Percentiles rank a stretch among this genome's conserved stretches.
Evolutionary conservation across 2,113 vertebrate genomes (phyloP).

Genomic region (Vanacampus margaritifer): DNA sequence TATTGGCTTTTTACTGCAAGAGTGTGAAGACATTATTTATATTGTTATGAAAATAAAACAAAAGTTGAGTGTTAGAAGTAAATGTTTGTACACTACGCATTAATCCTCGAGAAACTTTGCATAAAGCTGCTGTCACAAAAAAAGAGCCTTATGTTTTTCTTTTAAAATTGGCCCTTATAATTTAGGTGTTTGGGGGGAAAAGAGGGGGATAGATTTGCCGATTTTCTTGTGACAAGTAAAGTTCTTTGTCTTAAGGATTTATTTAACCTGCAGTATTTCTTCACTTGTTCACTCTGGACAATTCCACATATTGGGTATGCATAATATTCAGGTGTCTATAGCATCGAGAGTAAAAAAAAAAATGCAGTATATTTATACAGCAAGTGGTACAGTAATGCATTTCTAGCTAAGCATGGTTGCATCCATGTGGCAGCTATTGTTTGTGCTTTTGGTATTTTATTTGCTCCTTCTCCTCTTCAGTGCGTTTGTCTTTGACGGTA

Average conservation of each 20-base stretch:
- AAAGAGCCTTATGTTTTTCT: constrained; percentile 25
- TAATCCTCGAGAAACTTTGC: constrained; percentile 51
- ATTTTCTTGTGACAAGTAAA: constrained; percentile 42
- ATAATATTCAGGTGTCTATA: constrained; percentile 70
- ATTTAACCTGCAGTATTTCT: constrained; percentile 70
- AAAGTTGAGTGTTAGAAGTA: constrained; percentile 59
- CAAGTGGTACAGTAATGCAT: constrained; percentile 71
- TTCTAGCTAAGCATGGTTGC: constrained; percentile 75
- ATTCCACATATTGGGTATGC: constrained; percentile 60
- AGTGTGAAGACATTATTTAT: constrained; percentile 49
- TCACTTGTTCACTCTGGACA: constrained; percentile 49
- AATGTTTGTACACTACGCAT: constrained; percentile 58
- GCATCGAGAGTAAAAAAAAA: constrained; percentile 59
- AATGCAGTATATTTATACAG: constrained; percentile 74
- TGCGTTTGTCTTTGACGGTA: constrained; percentile 34
- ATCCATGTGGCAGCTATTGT: constrained; percentile 71
- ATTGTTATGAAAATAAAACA: constrained; percentile 54
- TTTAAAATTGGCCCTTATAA: constrained; percentile 5
- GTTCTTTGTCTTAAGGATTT: constrained; percentile 52
- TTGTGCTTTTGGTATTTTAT: constrained; percentile 54
- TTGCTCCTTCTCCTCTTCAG: constrained; percentile 26
- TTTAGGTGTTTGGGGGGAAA: constrained; percentile 22
- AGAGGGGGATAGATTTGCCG: neutral
- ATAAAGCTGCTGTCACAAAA: constrained; percentile 48
- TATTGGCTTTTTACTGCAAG: constrained; percentile 53